Base-by-base conservation (phyloP, 1,140 invertebrate genomes). In the Magallana gigas region DNA sequence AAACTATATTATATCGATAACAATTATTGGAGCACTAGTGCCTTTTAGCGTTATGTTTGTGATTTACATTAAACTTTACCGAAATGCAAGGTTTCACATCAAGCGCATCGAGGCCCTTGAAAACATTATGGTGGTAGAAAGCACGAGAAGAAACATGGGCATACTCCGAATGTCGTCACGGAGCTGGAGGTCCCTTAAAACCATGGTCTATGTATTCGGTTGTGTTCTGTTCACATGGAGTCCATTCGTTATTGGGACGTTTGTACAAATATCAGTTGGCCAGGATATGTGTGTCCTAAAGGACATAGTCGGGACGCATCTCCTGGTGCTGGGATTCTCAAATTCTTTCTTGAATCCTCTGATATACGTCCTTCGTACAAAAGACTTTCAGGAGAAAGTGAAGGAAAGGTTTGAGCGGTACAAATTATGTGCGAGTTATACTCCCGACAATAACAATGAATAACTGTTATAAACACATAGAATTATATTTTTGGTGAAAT, bases 261-360 rank as follows among this genome's bases (percentile, higher is more conserved):
- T 90, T 11, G 86, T 88, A n/a, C 88, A 91, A 80, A 82, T 92
- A 0, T 85, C 87, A 12, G 85, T 57, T 9, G 86, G 84, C 1
- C 62, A 88, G 11, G 57, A 86, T 14, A 85, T 82, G 7, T 92
- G 91, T 58, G 87, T 57, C n/a, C 59, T 92, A 4, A 90, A 91
- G 64, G 91, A 91, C 18, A 90, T 92, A 56, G 87, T 91, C 60
- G 91, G 91, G n/a, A 91, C 91, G 2, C 89, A 92, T 89, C 85
- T 92, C 5, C 81, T 92, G 8, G 60, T 92, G 18, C 82, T 92
- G 11, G 91, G 91, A 11, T 91, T 91, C 85, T 91, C 91, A 0
- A 92, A 92, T 85, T 92, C 91, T 1, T 92, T 92, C 88, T 83
- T 92, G 6, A 92, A 92, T 83, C 91, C 91, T 9, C 29, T 92